These are phyloP conservation scores for Stenodema calcarata DNA, from an alignment of 2,888 invertebrate genomes.

Conservation along the genomic window DNA sequence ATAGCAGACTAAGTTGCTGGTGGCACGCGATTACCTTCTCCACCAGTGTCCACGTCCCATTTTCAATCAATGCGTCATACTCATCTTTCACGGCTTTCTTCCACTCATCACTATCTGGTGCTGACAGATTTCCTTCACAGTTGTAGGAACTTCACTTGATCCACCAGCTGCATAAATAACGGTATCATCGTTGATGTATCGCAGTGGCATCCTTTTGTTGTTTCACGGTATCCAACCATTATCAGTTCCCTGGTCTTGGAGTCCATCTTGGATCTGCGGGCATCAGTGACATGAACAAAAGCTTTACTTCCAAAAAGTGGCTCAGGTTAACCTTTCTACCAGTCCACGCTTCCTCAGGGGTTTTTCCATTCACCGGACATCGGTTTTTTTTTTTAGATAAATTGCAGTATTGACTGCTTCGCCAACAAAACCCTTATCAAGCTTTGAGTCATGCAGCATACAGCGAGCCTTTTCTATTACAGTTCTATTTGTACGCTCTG, in stretches of 20 bases:
- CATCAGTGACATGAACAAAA: neutral
- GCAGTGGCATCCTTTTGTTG: constrained; percentile 21
- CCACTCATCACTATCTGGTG: constrained; percentile 50
- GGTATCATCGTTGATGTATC: neutral
- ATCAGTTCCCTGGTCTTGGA: constrained; percentile 23
- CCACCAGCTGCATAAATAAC: neutral
- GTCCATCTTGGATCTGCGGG: constrained; percentile 37
- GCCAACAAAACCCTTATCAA: constrained; percentile 57
- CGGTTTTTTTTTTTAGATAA: constrained; percentile 61
- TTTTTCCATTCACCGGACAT: constrained; percentile 36
- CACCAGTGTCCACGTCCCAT: constrained; percentile 43
- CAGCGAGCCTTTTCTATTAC: constrained; percentile 57
- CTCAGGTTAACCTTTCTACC: constrained; percentile 32
- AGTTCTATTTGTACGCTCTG: constrained; percentile 35
- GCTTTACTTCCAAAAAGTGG: constrained; percentile 52
- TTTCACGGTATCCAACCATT: constrained; percentile 46
- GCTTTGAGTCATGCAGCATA: constrained; percentile 57
- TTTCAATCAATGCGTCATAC: constrained; percentile 52
- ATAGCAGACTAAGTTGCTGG: neutral
- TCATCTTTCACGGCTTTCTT: constrained; percentile 57
- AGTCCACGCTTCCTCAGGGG: constrained; percentile 47
- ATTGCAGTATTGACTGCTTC: constrained; percentile 58
- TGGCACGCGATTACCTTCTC: too few species aligned
- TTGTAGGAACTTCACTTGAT: neutral
- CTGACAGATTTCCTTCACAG: neutral